Evolutionary conservation across 1,140 invertebrate species (phyloP), one percentile per base, ranked within the genome.

Genomic region (Tachypleus tridentatus): DNA sequence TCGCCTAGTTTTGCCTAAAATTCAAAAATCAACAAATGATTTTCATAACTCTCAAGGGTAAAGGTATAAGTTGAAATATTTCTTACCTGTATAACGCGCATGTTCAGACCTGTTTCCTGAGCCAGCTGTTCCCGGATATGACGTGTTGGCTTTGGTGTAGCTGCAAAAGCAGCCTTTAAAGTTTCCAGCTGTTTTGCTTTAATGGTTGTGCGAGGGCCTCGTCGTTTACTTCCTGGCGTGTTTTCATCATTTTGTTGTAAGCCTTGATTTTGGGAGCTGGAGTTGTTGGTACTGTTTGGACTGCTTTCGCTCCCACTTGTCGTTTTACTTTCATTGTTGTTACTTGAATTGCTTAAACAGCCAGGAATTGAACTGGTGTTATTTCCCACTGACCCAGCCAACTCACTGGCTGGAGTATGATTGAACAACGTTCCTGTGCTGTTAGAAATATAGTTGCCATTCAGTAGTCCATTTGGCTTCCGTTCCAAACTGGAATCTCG

Each of bases 41-140:
- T 29, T 29, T 29, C 29, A 29, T 29, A 29, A 29, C 29, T 2
- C 29, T 29, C 29, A 29, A 29, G 29, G 29, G 29, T 29, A 29
- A 29, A 2, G 29, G 29, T 29, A 29, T 29, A 29, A 29, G 29
- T 29, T 29, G 29, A 29, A n/a, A n/a, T n/a, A n/a, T 29, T 29
- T 54, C 81, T 81, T 82, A 98, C 97, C 90, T 99, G 97, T 82
- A 99, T 99, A 69, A 99, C 97, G 77, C 97, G 85, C 97, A 99
- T 99, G 52, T 95, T 96, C 59, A 99, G 81, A 53, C 96, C 95
- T 4, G 97, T 99, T 79, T 99, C 96, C 78, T 97, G 96, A 66
- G 97, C 96, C 70, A 99, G 83, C 79, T 98, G 95, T 80, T 99
- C 97, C 72, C 97, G 84, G 79, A 99, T 98, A 79, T 99, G 97